Evolutionary conservation across 2,113 vertebrate genomes (phyloP).

Genomic region (Crotalus helleri): DNA sequence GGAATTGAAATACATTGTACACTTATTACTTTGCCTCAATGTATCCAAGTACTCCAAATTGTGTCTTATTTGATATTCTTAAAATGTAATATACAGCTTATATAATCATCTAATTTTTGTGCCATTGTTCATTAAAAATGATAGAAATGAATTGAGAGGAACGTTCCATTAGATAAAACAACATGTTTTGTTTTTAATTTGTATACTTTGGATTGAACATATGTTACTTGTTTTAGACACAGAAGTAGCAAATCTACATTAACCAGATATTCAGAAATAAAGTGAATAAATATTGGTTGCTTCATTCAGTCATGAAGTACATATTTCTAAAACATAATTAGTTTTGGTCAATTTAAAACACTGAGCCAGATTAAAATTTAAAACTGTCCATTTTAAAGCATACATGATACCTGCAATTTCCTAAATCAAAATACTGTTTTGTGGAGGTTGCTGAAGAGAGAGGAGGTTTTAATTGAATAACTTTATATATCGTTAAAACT

Average conservation of each 20-base stretch:
- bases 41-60: background rate
- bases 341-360: background rate
- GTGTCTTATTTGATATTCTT: background rate
- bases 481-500: background rate
- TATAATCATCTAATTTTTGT: background rate
- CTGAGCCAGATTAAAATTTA: background rate
- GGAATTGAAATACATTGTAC: background rate
- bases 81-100: background rate
- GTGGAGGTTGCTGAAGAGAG: background rate
- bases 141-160: background rate
- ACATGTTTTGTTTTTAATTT: constrained; percentile 23
- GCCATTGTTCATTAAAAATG: background rate
- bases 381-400: background rate
- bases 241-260: background rate
- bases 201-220: background rate
- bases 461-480: background rate
- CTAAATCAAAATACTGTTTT: background rate
- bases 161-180: background rate
- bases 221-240: constrained; percentile 12
- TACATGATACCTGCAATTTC: background rate
- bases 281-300: fast-evolving
- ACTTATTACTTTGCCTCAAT: constrained; percentile 1
- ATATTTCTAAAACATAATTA: background rate
- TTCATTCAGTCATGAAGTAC: background rate
- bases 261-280: background rate